phyloP scores from a whole-genome alignment of 1,140 invertebrate species.

The Anthonomus grandis region DNA sequence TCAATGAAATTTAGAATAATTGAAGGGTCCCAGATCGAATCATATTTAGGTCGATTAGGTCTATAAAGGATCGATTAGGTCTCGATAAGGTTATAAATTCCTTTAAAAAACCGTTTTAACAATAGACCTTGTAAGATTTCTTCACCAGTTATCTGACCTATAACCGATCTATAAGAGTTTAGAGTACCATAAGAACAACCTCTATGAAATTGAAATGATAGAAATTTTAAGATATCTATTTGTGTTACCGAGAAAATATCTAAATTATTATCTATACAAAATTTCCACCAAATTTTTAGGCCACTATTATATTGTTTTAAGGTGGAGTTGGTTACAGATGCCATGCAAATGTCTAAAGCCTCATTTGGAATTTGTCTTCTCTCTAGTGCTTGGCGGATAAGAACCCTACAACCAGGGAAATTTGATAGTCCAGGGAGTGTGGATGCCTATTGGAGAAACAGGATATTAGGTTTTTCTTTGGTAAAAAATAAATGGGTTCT shows the following conservation, averaged over 20 bases:
- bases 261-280: neutral
- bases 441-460: neutral
- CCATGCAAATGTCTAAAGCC: slow-evolving; percentile 9
- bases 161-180: slow-evolving; percentile 2
- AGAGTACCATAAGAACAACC: slow-evolving; percentile 10
- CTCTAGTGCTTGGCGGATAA: slow-evolving; percentile 32
- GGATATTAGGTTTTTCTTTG: slow-evolving; percentile 8
- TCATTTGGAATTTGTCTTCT: neutral
- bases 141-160: slow-evolving; percentile 1
- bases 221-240: neutral
- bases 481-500: neutral
- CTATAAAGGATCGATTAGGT: no score
- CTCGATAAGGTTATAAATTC: slow-evolving; percentile 8
- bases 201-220: slow-evolving; percentile 12
- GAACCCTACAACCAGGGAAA: slow-evolving; percentile 31
- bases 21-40: slow-evolving; percentile 9
- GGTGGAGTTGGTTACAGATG: neutral
- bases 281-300: slow-evolving; percentile 14
- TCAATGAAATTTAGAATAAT: slow-evolving; percentile 3
- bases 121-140: neutral
- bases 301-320: slow-evolving; percentile 1
- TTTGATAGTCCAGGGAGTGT: neutral
- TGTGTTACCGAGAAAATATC: slow-evolving; percentile 1
- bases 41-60: slow-evolving; percentile 8
- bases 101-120: slow-evolving; percentile 18